A percentile compares a stretch with the other conserved stretches of the same genome.
Conservation (phyloP, 2,113 vertebrate species). For the Barnardius zonarius region DNA sequence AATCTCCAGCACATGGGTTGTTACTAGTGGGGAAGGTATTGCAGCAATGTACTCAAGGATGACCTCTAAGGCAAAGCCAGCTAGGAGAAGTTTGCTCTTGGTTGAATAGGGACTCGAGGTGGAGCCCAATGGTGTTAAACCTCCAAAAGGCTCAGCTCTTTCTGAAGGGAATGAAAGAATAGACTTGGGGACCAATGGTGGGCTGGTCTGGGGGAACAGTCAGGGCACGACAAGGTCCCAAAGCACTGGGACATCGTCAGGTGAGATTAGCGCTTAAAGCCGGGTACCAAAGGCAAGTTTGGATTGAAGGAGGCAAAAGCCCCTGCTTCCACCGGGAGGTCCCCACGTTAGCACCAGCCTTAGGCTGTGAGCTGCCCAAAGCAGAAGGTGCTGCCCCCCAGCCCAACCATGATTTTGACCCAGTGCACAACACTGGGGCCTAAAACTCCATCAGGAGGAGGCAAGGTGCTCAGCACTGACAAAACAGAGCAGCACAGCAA, state of each 20-base stretch:
- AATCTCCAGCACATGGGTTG: not conserved
- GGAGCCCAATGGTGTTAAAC: not conserved
- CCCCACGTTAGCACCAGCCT: not conserved
- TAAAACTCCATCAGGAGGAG: not conserved
- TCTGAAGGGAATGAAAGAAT: not conserved
- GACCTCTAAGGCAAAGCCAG: not conserved
- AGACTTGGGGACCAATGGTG: not conserved
- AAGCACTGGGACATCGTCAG: not conserved
- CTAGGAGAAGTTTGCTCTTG: not conserved
- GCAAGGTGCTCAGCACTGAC: not conserved
- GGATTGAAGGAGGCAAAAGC: not conserved
- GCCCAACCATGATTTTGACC: not conserved
- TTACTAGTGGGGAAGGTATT: not conserved
- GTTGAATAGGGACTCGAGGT: not conserved
- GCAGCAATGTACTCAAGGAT: not conserved
- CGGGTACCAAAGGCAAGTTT: not conserved
- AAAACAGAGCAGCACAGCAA: not conserved
- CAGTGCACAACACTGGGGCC: not conserved
- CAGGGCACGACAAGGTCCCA: not conserved
- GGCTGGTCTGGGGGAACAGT: not conserved
- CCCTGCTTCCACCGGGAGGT: rapidly evolving
- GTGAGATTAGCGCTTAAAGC: not conserved
- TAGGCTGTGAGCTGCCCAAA: not conserved
- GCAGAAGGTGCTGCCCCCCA: not conserved
- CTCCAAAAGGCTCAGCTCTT: not conserved